These are phyloP conservation scores for Zaprionus lineosus DNA, from an alignment of 2,888 invertebrate species.

Conservation along the genomic window DNA sequence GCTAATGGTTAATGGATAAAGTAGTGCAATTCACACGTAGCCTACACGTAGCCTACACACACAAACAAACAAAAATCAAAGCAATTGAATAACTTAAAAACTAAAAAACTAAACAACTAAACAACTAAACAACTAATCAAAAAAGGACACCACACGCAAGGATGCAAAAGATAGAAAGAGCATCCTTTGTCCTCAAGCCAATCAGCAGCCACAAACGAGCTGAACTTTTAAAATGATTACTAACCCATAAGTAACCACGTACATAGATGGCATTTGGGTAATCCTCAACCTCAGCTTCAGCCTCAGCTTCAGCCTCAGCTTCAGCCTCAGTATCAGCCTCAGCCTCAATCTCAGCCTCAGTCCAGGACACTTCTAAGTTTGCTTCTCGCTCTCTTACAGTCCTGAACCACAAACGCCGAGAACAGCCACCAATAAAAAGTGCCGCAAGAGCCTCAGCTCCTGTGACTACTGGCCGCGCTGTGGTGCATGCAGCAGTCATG, in stretches of 20 bases:
- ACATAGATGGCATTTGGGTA: not conserved
- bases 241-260: not conserved
- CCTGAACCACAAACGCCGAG: not conserved
- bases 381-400: conserved; percentile 31
- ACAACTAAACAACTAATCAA: too few relatives aligned
- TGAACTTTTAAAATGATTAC: too few relatives aligned
- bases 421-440: conserved; percentile 40
- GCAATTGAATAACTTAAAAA: not conserved
- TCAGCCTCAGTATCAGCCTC: too few relatives aligned
- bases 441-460: conserved; percentile 69
- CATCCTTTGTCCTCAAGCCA: too few relatives aligned
- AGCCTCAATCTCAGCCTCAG: not conserved
- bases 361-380: conserved; percentile 13
- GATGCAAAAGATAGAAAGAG: too few relatives aligned
- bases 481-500: conserved; percentile 61
- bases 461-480: conserved; percentile 86
- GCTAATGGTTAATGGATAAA: conserved; percentile 46
- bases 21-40: conserved; percentile 11
- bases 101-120: not conserved
- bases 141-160: too few relatives aligned
- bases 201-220: too few relatives aligned
- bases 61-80: not conserved
- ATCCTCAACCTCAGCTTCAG: not conserved
- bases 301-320: too few relatives aligned
- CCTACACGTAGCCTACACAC: conserved; percentile 2